Evolutionary conservation across 64 coral and sea anemone species (phyloP).

Genomic region (Montipora sp.): DNA sequence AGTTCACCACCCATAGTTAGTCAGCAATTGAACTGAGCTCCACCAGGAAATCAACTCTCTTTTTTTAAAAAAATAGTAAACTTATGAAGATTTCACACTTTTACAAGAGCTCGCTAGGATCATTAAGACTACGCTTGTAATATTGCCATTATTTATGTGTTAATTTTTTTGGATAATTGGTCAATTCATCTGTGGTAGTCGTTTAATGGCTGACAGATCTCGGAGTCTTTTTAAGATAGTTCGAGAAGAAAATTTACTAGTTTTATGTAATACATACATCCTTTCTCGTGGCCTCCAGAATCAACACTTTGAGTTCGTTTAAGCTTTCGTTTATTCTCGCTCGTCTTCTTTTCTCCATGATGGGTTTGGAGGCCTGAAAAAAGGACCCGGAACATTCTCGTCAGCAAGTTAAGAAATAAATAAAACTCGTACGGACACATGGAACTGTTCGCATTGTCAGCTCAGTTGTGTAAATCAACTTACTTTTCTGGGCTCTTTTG

Average conservation of each 20-base stretch:
- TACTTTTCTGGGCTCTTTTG: conserved; percentile 63
- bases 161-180: too few species aligned
- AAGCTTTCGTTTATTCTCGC: conserved; percentile 91
- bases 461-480: background rate
- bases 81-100: too few species aligned
- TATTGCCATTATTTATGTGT: too few species aligned
- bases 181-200: too few species aligned
- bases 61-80: too few species aligned
- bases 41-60: too few species aligned
- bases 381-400: background rate
- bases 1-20: background rate
- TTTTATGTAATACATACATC: conserved; percentile 71
- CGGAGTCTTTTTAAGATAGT: too few species aligned
- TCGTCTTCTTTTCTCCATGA: conserved; percentile 92
- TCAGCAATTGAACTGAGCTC: too few species aligned
- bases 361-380: conserved; percentile 90
- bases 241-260: background rate
- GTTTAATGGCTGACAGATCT: too few species aligned
- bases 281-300: conserved; percentile 90
- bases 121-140: too few species aligned
- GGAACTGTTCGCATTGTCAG: background rate
- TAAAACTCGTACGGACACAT: background rate
- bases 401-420: background rate
- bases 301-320: conserved; percentile 90
- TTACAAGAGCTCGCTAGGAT: too few species aligned